These are phyloP conservation scores for Taeniopygia guttata DNA, from an alignment of 2,797 vertebrate genomes.

Conservation along the genomic window DNA sequence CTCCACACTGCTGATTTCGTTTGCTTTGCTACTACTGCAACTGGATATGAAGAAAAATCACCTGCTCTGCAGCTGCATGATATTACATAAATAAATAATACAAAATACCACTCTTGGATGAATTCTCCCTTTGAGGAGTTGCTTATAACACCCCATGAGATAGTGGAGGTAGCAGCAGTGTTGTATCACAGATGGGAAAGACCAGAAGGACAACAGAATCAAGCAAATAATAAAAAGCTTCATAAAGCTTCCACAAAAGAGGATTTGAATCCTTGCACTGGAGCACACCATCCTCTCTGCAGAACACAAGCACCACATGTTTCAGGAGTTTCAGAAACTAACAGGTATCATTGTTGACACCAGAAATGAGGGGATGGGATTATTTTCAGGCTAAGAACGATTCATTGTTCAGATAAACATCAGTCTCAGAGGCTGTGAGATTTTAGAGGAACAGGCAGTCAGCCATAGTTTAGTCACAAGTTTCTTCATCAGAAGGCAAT, in stretches of 20 bases:
- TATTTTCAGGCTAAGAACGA: not conserved
- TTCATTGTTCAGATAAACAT: not conserved
- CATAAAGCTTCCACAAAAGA: not conserved
- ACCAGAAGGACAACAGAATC: not conserved
- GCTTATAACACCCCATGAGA: not conserved
- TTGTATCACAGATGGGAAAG: not conserved
- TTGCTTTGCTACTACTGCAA: not conserved
- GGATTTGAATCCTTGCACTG: not conserved
- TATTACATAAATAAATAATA: not conserved
- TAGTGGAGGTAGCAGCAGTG: not conserved
- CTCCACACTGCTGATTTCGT: not conserved
- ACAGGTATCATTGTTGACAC: not conserved
- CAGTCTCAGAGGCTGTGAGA: not conserved
- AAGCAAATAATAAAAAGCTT: not conserved
- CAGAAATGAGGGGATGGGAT: not conserved
- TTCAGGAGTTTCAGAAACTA: not conserved
- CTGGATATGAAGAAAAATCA: not conserved
- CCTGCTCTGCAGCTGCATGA: not conserved
- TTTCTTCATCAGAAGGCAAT: not conserved
- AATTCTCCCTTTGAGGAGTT: not conserved
- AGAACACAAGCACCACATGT: rapidly evolving
- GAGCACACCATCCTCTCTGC: not conserved
- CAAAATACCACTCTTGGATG: not conserved
- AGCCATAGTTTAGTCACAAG: not conserved
- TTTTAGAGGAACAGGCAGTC: not conserved